phyloP scores from a whole-genome alignment of 2,888 invertebrate genomes.

The Cephonodes hylas region DNA sequence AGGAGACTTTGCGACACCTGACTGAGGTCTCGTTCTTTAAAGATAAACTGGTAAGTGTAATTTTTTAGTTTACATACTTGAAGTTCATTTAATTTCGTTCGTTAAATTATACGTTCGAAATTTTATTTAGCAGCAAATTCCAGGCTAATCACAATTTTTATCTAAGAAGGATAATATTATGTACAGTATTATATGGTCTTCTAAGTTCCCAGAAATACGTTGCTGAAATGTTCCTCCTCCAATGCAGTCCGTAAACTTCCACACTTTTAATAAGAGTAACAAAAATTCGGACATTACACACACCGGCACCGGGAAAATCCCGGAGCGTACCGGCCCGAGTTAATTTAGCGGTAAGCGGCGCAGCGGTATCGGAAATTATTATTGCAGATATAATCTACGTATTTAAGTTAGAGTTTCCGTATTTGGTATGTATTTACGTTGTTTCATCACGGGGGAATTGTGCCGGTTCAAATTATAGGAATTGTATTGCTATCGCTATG shows the following conservation, averaged over 20 bases:
- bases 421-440: conserved; percentile 1
- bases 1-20: too few relatives aligned
- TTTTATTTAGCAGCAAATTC: too few relatives aligned
- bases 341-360: conserved; percentile 55
- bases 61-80: too few relatives aligned
- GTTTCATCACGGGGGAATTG: neutral
- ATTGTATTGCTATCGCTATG: too few relatives aligned
- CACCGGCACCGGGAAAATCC: conserved; percentile 44
- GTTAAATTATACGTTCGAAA: too few relatives aligned
- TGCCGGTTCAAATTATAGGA: neutral
- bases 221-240: neutral
- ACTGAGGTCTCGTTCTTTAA: too few relatives aligned
- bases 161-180: too few relatives aligned
- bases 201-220: neutral
- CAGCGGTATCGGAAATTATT: conserved; percentile 33
- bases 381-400: conserved; percentile 31
- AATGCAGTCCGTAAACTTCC: neutral
- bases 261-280: neutral
- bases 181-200: too few relatives aligned
- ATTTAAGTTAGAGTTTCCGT: conserved; percentile 19
- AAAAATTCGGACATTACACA: conserved; percentile 5
- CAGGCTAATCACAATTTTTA: too few relatives aligned
- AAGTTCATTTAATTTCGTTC: too few relatives aligned
- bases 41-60: too few relatives aligned
- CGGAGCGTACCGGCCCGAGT: conserved; percentile 36